phyloP scores from a whole-genome alignment of 2,113 vertebrate species.

The Nymphicus hollandicus region DNA sequence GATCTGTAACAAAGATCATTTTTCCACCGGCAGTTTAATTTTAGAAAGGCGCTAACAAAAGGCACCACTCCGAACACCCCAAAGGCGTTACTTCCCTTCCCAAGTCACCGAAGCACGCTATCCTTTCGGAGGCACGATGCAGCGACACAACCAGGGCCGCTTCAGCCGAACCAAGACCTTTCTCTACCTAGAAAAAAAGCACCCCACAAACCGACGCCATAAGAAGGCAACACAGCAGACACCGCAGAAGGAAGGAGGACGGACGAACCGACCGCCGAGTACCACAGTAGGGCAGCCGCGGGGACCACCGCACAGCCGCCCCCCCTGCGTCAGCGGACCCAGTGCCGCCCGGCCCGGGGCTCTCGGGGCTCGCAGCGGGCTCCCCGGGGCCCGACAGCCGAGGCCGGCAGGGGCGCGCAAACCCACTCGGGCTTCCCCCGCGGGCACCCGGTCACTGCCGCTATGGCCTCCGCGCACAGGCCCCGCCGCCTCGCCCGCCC shows the following conservation, averaged over 20 bases:
- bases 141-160: not conserved
- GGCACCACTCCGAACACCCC: not conserved
- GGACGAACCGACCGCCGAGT: not conserved
- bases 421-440: not conserved
- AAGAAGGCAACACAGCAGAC: not conserved
- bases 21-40: slow-evolving; percentile 53
- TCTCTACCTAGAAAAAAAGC: not conserved
- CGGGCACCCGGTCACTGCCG: not conserved
- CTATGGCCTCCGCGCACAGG: not conserved
- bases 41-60: slow-evolving; percentile 51
- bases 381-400: not conserved
- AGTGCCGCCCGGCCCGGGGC: not conserved
- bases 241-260: not conserved
- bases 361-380: not conserved
- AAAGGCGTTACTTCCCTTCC: not conserved
- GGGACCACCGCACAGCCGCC: not conserved
- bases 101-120: not conserved
- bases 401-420: not conserved
- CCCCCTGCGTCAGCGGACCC: not conserved
- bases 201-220: not conserved
- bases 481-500: not conserved
- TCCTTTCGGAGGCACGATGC: not conserved
- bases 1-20: slow-evolving; percentile 16
- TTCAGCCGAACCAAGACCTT: not conserved
- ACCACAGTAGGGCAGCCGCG: not conserved